Base-by-base conservation (phyloP, 1,140 invertebrate genomes). In the Akabosia matsudoensis region DNA sequence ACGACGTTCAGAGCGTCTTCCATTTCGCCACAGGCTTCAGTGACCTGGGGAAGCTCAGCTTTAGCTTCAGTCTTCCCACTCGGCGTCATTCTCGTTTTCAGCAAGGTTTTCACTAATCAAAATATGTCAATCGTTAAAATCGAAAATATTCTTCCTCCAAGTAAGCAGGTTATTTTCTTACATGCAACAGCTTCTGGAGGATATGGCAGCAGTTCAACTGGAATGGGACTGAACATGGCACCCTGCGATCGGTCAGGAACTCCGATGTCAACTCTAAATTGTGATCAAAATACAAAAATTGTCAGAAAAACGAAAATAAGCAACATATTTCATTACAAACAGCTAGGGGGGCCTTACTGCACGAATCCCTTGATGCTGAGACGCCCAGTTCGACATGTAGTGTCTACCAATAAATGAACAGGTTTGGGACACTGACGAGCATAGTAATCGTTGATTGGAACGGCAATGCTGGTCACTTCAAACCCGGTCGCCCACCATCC, bases 401-500 rank as follows among this genome's bases (percentile, higher is more conserved):
- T 97, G 84, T 98, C 96, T 28, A 98, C 89, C 22, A 96, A 97
- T 52, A 98, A 87, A 85, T 98, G 96, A 67, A 99, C 90, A 3
- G 97, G 96, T 85, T 94, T 95, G 76, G 91, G 92, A 82, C 94
- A 96, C 86, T 97, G 95, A 75, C 95, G 88, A 0, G 94, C 90
- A 84, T 97, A 99, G 86, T 98, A 99, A 83, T 98, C 96, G 82
- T 99, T 96, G 83, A 99, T 98, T 30, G 97, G 92, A 0, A 95
- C 95, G 14, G 96, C 97, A 86, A 98, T 96, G 83, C 94, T 95
- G 0, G 96, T 97, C 2, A 99, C 95, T 86, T 97, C 95, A 81
- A 93, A 91, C 70, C 97, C 96, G 7, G 96, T 98, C 0, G 96
- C 96, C 93, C 93, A 98, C 97, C 97, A 98, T 24, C 97, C 96